Evolutionary conservation across 2,888 invertebrate genomes (phyloP).

Genomic region (Capitulum mitella): DNA sequence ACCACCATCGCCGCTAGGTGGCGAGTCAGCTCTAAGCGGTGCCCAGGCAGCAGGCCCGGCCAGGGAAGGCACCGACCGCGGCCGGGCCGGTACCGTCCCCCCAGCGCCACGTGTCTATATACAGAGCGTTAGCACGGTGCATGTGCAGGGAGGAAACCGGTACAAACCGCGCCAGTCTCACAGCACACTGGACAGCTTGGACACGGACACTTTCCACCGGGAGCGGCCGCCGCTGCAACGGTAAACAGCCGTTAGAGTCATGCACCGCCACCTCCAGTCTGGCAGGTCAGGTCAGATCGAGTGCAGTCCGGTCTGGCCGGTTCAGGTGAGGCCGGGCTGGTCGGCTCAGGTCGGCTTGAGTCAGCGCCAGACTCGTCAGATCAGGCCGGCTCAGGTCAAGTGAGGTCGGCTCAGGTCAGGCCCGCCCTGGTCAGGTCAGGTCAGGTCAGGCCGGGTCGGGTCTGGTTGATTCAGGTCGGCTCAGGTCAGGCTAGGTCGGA

Average conservation of each 20-base stretch:
- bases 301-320: neutral
- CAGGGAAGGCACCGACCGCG: neutral
- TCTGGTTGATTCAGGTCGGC: neutral
- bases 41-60: neutral
- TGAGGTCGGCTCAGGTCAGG: neutral
- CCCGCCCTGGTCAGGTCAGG: too few species aligned
- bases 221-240: constrained; percentile 9
- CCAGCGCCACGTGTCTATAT: neutral
- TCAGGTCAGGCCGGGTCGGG: neutral
- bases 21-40: neutral
- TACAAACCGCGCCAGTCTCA: neutral
- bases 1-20: too few species aligned
- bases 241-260: neutral
- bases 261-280: neutral
- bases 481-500: neutral
- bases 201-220: constrained; percentile 19
- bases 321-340: neutral
- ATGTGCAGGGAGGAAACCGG: neutral
- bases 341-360: neutral
- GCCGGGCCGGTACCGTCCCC: neutral
- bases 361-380: neutral
- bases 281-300: neutral
- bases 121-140: neutral
- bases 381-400: neutral
- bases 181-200: neutral